These are phyloP conservation scores for Elysia crispata DNA, from an alignment of 2,888 invertebrate genomes.

Conservation along the genomic window DNA sequence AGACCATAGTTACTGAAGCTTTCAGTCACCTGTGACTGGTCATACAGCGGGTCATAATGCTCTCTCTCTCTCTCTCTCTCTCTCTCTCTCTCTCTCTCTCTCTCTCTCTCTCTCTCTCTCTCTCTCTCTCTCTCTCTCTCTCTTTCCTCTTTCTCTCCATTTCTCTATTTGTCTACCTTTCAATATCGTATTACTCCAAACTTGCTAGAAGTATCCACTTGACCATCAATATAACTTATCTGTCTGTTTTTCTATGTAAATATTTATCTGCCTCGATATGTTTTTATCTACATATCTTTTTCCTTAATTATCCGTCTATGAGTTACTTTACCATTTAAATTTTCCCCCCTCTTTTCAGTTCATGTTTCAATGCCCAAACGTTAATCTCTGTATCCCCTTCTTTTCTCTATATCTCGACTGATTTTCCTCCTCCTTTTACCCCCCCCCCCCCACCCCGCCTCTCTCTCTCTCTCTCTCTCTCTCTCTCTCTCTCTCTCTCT, in stretches of 20 bases:
- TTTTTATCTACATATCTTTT: neutral
- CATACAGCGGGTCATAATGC: neutral
- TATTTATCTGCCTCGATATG: neutral
- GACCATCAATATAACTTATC: too few species aligned
- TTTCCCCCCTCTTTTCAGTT: too few species aligned
- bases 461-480: constrained; percentile 16
- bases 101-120: constrained; percentile 16
- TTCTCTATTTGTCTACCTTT: too few species aligned
- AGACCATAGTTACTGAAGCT: too few species aligned
- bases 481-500: constrained; percentile 21
- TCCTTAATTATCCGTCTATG: neutral
- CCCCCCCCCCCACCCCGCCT: neutral
- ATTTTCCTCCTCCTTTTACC: neutral
- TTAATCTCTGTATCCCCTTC: too few species aligned
- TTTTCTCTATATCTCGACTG: too few species aligned
- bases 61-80: constrained; percentile 40
- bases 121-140: neutral
- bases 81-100: constrained; percentile 33
- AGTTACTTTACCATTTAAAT: too few species aligned
- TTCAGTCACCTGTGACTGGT: too few species aligned
- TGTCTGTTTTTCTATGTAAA: too few species aligned
- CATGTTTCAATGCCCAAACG: too few species aligned
- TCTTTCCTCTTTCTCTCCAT: neutral
- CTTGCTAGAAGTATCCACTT: too few species aligned
- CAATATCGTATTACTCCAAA: too few species aligned